Base-by-base conservation (phyloP, 2,797 vertebrate species). In the Falco rusticolus region DNA sequence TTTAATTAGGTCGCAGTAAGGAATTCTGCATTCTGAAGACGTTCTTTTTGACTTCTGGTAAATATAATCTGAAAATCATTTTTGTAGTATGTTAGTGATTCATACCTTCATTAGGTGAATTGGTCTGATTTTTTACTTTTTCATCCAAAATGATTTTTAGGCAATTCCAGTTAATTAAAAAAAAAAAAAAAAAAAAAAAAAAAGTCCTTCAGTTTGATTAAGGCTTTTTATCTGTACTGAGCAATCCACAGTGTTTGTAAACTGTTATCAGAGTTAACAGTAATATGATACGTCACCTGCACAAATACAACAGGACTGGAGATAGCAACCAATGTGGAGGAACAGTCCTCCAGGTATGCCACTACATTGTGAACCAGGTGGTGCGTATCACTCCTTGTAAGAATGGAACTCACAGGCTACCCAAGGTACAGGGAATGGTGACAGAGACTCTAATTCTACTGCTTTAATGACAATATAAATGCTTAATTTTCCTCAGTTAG, bases 1-100 rank as follows among this genome's bases (percentile, higher is more conserved):
- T 89, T 97, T 70, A 84, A 93, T 77, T 33, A 81, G 19, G 26
- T 41, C 88, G 39, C 31, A 76, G 10, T 39, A 68, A 72, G n/a
- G 31, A 84, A 64, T 37, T 65, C 50, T 87, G 45, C 37, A 71
- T 65, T 80, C 41, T 80, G 57, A 87, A 51, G 29, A 16, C 56
- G 25, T 34, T 50, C 10, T 57, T 66, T 74, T 41, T 69, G 4
- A 43, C 8, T 88, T 13, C 8, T 45, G 50, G 4, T 21, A 57
- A 77, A 29, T 50, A 53, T 26, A 71, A 78, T 21, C 39, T 65
- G 22, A 70, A 80, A 41, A n/a, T 92, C 5, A 31, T 69, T 94
- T 94, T 91, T 93, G 33, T 47, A 25, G 66, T 59, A 24, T 66
- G 14, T 29, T 18, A 37, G 37, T 45, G 45, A 60, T 57, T 56